Evolutionary conservation across 2,888 invertebrate genomes (phyloP), one percentile per base, ranked within the genome.

Genomic region (Strigamia crassipes): DNA sequence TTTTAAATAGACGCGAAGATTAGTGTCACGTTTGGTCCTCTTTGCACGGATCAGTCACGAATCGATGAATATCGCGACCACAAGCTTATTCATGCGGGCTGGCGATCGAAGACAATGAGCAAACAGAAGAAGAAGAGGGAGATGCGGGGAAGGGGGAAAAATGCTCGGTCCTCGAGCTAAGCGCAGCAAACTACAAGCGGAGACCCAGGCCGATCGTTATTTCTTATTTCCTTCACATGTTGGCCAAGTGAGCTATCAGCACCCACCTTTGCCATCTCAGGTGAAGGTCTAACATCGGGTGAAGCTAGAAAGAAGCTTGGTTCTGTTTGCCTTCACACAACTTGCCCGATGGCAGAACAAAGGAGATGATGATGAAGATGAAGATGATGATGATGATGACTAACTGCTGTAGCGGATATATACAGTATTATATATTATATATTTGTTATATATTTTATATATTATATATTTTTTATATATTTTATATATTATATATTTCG

Each of bases 171-270:
- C 66, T 66, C 66, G 31, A 66, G 66, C 66, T 31, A 31, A 66
- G 66, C 66, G 66, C 23, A 66, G 31, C 66, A 13, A 27, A 13
- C 9, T 27, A 23, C 66, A 27, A 23, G 66, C 23, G 66, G 8
- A 23, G 66, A 66, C 66, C 66, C 66, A 66, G 66, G 66, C 66
- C 66, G 66, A 66, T 66, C 66, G 66, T 66, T 66, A 66, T 66
- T 66, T 66, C 66, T 66, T 66, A 66, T 66, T 66, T 66, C 66
- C 66, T 31, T 23, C 66, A 66, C 66, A 66, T 66, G 66, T 66
- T 66, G 66, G 66, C 66, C 66, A 66, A 66, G 66, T 66, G 66
- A 66, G 66, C 66, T 66, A 31, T 66, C 66, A 66, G 66, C 66
- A 66, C 66, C 66, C 66, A 66, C 66, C 66, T 66, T 66, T 66